These are phyloP conservation scores for Diadema setosum DNA, from an alignment of 35 echinoderm and acorn worm genomes.

Conservation along the genomic window DNA sequence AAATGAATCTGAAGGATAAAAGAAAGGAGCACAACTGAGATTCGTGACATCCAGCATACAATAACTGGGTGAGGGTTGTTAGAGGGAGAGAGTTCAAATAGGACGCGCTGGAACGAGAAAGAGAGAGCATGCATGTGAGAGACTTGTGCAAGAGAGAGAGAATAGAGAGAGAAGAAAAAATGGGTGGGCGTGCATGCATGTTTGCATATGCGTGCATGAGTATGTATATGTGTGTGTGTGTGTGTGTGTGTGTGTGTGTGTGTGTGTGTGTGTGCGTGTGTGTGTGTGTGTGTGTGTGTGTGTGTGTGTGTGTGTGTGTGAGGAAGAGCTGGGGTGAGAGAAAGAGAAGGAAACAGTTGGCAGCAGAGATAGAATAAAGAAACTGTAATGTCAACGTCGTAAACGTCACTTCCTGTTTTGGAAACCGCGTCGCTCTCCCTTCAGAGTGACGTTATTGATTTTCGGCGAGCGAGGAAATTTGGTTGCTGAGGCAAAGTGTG, in stretches of 20 bases:
- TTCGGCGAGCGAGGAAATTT: not conserved
- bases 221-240: too few species aligned
- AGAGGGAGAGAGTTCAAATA: not conserved
- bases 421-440: not conserved
- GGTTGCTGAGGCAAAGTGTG: not conserved
- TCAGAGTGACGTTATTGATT: not conserved
- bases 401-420: not conserved
- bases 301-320: not conserved
- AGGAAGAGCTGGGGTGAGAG: not conserved
- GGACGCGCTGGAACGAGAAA: not conserved
- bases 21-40: too few species aligned
- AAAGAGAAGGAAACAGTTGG: not conserved
- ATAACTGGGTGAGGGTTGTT: too few species aligned
- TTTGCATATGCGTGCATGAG: too few species aligned
- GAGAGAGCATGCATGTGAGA: not conserved
- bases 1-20: too few species aligned
- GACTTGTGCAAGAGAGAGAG: constrained; percentile 1
- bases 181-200: too few species aligned
- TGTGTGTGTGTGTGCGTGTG: too few species aligned
- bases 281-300: too few species aligned
- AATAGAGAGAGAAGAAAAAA: too few species aligned
- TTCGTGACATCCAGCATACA: too few species aligned
- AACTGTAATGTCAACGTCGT: constrained; percentile 9
- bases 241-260: too few species aligned
- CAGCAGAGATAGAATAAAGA: not conserved